These are phyloP conservation scores for Falco naumanni DNA, from an alignment of 2,797 vertebrate species.

Conservation along the genomic window DNA sequence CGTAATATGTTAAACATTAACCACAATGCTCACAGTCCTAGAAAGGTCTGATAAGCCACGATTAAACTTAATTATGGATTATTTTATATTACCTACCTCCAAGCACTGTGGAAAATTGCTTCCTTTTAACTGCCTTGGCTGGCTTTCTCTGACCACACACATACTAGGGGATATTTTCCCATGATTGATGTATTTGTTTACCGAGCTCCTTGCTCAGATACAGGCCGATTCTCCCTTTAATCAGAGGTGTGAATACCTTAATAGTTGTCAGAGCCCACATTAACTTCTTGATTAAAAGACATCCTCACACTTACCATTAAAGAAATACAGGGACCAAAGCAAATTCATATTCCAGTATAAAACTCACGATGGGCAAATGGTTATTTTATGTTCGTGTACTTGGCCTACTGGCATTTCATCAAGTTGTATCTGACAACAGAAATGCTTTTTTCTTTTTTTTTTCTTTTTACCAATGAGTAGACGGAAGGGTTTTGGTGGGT, in stretches of 20 bases:
- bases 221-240: constrained; percentile 51
- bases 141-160: constrained; percentile 42
- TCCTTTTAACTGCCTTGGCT: constrained; percentile 68
- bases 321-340: neutral
- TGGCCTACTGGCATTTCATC: neutral
- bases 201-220: constrained; percentile 30
- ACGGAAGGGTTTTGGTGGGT: neutral
- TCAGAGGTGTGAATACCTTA: constrained; percentile 69
- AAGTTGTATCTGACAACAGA: neutral
- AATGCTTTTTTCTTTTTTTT: neutral
- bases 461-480: neutral
- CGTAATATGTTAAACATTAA: constrained; percentile 38
- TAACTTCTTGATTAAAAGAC: constrained; percentile 61
- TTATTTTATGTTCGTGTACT: neutral
- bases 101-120: constrained; percentile 70
- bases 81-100: constrained; percentile 70
- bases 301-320: neutral
- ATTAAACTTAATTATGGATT: constrained; percentile 71
- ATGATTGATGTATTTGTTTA: constrained; percentile 71
- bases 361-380: neutral
- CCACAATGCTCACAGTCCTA: constrained; percentile 22
- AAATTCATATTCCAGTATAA: neutral
- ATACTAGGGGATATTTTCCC: constrained; percentile 35
- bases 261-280: constrained; percentile 53
- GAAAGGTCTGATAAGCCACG: constrained; percentile 57